phyloP scores from a whole-genome alignment of 2,888 invertebrate species.

The Leucophenga montana region DNA sequence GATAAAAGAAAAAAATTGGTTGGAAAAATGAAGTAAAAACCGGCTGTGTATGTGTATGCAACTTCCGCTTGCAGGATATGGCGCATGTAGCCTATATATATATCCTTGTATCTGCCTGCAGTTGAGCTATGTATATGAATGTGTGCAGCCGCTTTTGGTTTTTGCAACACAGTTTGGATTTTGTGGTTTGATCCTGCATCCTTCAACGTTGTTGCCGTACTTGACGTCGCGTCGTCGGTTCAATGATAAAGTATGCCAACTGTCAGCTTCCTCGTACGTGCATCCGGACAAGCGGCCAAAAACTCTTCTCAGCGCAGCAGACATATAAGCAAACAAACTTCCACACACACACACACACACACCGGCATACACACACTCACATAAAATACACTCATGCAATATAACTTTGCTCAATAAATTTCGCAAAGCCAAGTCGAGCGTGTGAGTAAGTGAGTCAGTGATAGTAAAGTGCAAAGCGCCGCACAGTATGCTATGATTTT shows the following conservation, averaged over 20 bases:
- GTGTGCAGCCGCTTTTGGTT: constrained; percentile 33
- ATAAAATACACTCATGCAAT: constrained; percentile 38
- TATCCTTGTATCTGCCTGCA: not conserved
- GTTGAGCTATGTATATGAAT: not conserved
- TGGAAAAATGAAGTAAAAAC: constrained; percentile 14
- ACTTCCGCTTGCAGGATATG: constrained; percentile 31
- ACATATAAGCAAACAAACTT: constrained; percentile 7
- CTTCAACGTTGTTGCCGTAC: constrained; percentile 49
- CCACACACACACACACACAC: constrained; percentile 44
- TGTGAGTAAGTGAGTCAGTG: not conserved
- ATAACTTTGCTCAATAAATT: constrained; percentile 66
- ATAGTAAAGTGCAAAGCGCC: constrained; percentile 42
- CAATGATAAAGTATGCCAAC: constrained; percentile 68
- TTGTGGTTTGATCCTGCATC: constrained; percentile 69
- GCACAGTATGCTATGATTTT: constrained; percentile 53
- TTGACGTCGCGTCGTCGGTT: constrained; percentile 30
- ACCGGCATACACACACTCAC: constrained; percentile 32
- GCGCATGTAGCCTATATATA: not conserved
- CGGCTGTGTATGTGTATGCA: constrained; percentile 9
- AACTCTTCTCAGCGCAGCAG: not conserved
- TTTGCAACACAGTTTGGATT: constrained; percentile 64
- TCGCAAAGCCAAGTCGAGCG: constrained; percentile 35
- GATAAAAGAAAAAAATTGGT: not conserved
- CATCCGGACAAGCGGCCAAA: constrained; percentile 36
- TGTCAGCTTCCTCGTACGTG: constrained; percentile 55